Evolutionary conservation across 2,797 vertebrate species (phyloP).

Genomic region (Luscinia megarhynchos): DNA sequence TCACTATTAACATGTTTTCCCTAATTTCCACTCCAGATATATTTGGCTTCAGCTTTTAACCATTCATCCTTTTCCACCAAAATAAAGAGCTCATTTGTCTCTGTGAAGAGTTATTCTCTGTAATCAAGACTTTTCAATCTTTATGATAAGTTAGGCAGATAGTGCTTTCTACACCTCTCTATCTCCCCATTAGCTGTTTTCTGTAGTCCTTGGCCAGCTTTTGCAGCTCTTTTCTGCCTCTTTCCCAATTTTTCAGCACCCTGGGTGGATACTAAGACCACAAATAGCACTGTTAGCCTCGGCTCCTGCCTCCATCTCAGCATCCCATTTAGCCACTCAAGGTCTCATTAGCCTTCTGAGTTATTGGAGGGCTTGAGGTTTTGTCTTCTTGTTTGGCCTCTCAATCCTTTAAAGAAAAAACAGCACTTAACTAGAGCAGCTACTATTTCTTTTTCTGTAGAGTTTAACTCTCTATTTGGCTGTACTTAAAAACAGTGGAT

Average conservation of each 20-base stretch:
- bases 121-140: slow-evolving; percentile 44
- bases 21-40: slow-evolving; percentile 9
- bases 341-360: slow-evolving; percentile 14
- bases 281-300: background rate
- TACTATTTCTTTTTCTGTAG: background rate
- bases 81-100: slow-evolving; percentile 28
- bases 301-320: background rate
- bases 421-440: background rate
- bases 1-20: slow-evolving; percentile 1
- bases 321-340: background rate
- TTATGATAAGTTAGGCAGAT: slow-evolving; percentile 15
- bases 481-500: background rate
- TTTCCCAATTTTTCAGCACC: background rate
- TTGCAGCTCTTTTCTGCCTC: background rate
- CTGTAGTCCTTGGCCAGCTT: background rate
- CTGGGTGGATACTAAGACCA: background rate
- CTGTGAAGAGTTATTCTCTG: background rate
- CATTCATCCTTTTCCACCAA: slow-evolving; percentile 7
- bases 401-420: slow-evolving; percentile 8
- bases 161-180: background rate
- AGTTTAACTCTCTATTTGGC: background rate
- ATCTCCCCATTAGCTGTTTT: background rate
- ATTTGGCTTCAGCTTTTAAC: slow-evolving; percentile 40
- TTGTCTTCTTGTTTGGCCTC: slow-evolving; percentile 9
- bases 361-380: background rate